phyloP scores from a whole-genome alignment of 2,797 vertebrate genomes.

The Rhinoraja longicauda region DNA sequence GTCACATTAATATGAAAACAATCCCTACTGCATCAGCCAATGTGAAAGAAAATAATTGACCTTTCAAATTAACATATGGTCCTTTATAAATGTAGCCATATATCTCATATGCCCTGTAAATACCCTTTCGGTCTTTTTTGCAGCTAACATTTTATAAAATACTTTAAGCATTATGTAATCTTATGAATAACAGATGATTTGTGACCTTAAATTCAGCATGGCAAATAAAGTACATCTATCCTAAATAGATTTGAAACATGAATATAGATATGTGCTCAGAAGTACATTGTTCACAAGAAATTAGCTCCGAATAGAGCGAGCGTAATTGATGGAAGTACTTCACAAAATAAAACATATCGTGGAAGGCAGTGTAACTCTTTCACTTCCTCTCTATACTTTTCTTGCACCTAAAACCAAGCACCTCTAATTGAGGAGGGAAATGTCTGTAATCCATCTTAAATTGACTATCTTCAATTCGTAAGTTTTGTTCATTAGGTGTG shows the following conservation, averaged over 20 bases:
- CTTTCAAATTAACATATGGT: not conserved
- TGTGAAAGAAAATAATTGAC: not conserved
- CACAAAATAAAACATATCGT: not conserved
- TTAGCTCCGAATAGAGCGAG: not conserved
- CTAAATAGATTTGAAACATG: constrained; percentile 8
- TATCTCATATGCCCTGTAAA: not conserved
- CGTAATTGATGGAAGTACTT: not conserved
- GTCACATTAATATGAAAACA: not conserved
- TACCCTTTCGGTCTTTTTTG: not conserved
- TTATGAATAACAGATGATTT: not conserved
- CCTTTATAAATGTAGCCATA: not conserved
- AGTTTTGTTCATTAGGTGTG: not conserved
- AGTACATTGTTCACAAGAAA: not conserved
- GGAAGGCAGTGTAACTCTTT: not conserved
- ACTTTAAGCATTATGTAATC: not conserved
- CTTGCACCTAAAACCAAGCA: not conserved
- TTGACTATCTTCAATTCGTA: not conserved
- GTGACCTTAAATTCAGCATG: constrained; percentile 28
- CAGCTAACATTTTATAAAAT: not conserved
- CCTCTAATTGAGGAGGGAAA: not conserved
- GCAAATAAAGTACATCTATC: not conserved
- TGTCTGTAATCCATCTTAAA: not conserved
- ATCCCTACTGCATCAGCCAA: not conserved
- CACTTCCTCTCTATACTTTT: not conserved
- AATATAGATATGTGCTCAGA: not conserved